Percentiles rank a stretch among this genome's conserved stretches.
Conservation (phyloP, 2,797 vertebrate genomes). For the Sebastolobus alascanus region DNA sequence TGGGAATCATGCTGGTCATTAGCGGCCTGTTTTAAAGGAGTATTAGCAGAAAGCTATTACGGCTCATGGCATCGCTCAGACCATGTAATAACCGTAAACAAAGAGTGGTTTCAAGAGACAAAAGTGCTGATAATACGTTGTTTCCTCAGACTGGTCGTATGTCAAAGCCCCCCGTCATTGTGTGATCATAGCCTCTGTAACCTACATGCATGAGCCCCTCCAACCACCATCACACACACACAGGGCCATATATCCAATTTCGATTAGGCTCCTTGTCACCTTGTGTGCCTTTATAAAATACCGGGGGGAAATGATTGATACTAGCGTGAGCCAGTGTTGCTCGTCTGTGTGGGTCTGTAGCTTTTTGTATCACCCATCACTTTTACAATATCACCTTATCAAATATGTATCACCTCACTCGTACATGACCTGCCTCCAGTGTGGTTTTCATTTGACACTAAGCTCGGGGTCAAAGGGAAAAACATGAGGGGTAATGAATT, state of each 20-base stretch:
- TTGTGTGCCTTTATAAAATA: slow-evolving; percentile 47
- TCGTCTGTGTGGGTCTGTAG: slow-evolving; percentile 31
- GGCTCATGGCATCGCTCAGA: slow-evolving; percentile 19
- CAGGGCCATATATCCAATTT: slow-evolving; percentile 56
- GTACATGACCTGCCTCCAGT: slow-evolving; percentile 24
- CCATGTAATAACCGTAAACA: slow-evolving; percentile 34
- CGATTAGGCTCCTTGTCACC: slow-evolving; percentile 56
- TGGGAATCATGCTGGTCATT: slow-evolving; percentile 56
- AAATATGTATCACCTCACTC: slow-evolving; percentile 69
- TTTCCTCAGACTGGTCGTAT: slow-evolving; percentile 36
- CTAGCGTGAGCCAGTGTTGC: slow-evolving; percentile 22
- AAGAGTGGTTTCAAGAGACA: no score
- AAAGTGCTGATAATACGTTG: slow-evolving; percentile 34
- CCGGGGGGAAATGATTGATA: slow-evolving; percentile 44
- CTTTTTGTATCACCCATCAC: slow-evolving; percentile 50
- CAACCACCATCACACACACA: slow-evolving; percentile 10
- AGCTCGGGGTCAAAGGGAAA: slow-evolving; percentile 41
- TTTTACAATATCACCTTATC: slow-evolving; percentile 61
- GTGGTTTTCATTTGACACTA: slow-evolving; percentile 29
- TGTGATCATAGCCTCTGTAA: slow-evolving; percentile 43
- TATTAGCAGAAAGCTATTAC: slow-evolving; percentile 40
- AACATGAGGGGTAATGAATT: slow-evolving; percentile 31
- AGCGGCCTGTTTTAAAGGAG: slow-evolving; percentile 24
- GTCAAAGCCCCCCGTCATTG: slow-evolving; percentile 44
- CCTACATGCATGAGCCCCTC: slow-evolving; percentile 28